Evolutionary conservation across 2,113 vertebrate genomes (phyloP).

Genomic region (Platysternon megacephalum): DNA sequence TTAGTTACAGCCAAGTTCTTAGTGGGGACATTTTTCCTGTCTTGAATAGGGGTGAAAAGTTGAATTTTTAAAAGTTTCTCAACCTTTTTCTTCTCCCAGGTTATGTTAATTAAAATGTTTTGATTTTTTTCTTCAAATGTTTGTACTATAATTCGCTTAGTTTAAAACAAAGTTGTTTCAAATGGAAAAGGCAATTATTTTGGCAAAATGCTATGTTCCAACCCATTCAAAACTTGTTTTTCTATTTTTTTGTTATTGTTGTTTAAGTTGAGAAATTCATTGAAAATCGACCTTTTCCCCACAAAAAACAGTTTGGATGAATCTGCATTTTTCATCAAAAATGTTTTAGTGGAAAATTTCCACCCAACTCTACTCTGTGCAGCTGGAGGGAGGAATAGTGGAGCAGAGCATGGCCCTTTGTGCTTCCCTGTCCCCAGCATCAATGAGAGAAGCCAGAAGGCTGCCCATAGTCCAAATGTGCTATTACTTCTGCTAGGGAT

Average conservation of each 20-base stretch:
- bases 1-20: too few species aligned
- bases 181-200: not conserved
- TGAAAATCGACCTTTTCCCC: not conserved
- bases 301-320: not conserved
- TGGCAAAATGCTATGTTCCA: not conserved
- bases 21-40: not conserved
- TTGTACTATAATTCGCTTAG: not conserved
- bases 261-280: not conserved
- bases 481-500: not conserved
- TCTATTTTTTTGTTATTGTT: too few species aligned
- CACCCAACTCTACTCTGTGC: not conserved
- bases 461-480: not conserved
- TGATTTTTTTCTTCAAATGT: not conserved
- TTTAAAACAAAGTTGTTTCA: not conserved
- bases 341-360: not conserved
- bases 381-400: not conserved
- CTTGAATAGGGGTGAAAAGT: not conserved
- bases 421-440: not conserved
- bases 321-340: not conserved
- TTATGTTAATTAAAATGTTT: not conserved
- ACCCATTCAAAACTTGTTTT: not conserved
- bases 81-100: not conserved
- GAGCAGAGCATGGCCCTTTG: accelerated
- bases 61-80: not conserved
- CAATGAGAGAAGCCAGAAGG: not conserved